A percentile compares a stretch with the other conserved stretches of the same genome.
Evolutionary conservation across 2,113 vertebrate genomes (phyloP).

Genomic region (Sphyrna mokarran): DNA sequence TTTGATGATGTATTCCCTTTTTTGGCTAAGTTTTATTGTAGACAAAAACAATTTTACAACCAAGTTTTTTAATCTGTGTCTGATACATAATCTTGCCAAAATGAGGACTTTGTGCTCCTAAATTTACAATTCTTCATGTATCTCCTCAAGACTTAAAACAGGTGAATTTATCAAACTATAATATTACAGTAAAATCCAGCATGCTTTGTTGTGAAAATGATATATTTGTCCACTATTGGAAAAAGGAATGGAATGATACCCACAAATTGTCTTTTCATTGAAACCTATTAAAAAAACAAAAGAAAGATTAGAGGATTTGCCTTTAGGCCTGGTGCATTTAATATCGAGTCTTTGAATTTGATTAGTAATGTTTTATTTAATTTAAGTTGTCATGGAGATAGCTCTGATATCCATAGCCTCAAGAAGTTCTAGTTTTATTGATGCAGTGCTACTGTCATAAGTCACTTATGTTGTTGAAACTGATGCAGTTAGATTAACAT

Average conservation of each 20-base stretch:
- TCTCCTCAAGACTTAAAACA: neutral
- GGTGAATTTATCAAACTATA: slow-evolving; percentile 4
- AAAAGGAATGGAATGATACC: neutral
- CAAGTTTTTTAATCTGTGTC: neutral
- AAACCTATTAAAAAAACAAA: neutral
- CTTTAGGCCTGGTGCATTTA: slow-evolving; percentile 7
- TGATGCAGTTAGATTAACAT: neutral
- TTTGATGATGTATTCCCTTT: neutral
- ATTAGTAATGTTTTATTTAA: slow-evolving; percentile 26
- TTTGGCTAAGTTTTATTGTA: neutral
- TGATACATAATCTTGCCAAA: neutral
- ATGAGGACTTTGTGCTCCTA: neutral
- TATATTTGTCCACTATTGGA: neutral
- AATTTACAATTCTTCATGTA: slow-evolving; percentile 16
- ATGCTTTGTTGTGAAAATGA: slow-evolving; percentile 15
- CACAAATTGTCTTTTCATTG: slow-evolving; percentile 1
- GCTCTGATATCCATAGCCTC: neutral
- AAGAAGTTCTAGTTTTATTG: neutral
- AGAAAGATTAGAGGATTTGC: neutral
- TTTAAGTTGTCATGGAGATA: neutral
- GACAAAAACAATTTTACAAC: neutral
- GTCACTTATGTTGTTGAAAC: neutral
- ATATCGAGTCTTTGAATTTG: slow-evolving; percentile 1
- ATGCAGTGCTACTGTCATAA: neutral
- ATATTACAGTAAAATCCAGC: neutral